Evolutionary conservation across 1,140 invertebrate species (phyloP).

Genomic region (Pachyrhynchus sulphureomaculatus): DNA sequence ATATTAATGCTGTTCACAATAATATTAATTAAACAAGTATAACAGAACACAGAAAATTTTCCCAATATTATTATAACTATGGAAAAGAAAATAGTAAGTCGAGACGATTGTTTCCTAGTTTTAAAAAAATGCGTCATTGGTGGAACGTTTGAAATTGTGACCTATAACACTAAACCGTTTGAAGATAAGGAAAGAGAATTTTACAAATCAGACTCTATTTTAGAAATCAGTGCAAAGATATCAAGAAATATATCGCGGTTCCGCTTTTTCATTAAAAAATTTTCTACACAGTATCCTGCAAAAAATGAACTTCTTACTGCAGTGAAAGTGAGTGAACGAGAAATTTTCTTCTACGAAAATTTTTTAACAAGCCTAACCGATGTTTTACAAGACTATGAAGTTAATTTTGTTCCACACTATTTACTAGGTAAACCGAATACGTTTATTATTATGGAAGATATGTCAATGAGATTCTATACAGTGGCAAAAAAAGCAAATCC

Average conservation of each 20-base stretch:
- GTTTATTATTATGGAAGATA: constrained; percentile 20
- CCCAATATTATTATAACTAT: no score
- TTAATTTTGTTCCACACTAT: constrained; percentile 12
- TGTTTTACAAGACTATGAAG: neutral
- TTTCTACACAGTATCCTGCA: neutral
- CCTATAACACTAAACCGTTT: constrained; percentile 18
- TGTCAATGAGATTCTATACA: constrained; percentile 9
- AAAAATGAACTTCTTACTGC: neutral
- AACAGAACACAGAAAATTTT: no score
- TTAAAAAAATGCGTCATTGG: constrained; percentile 5
- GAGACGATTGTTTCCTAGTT: constrained; percentile 2
- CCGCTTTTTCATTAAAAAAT: constrained; percentile 19
- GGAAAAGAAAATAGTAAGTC: constrained; percentile 6
- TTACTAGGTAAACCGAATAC: neutral
- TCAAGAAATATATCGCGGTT: constrained; percentile 15
- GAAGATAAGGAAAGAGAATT: constrained; percentile 21
- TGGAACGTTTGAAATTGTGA: constrained; percentile 20
- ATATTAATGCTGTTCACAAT: no score
- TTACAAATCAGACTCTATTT: constrained; percentile 8
- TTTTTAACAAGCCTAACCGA: neutral
- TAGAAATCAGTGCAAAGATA: constrained; percentile 22
- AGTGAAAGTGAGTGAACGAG: neutral
- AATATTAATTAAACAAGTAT: no score
- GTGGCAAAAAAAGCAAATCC: constrained; percentile 8
- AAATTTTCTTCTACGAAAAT: constrained; percentile 9